These are phyloP conservation scores for Lepeophtheirus nordmannii DNA, from an alignment of 2,888 invertebrate species.

Conservation along the genomic window DNA sequence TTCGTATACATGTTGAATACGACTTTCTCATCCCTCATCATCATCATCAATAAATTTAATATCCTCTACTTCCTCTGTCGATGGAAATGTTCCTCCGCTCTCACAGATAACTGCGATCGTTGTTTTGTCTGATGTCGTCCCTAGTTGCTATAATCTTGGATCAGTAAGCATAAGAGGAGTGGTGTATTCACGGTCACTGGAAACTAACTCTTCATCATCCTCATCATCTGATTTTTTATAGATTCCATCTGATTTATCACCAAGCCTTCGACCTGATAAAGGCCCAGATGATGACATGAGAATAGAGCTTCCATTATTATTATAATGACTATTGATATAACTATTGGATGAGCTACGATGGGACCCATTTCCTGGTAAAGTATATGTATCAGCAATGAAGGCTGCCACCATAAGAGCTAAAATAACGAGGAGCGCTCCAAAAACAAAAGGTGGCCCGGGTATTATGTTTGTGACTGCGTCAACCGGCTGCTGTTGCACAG, in stretches of 20 bases:
- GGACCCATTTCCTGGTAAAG: not conserved
- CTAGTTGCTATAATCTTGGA: conserved; percentile 1
- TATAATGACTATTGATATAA: not conserved
- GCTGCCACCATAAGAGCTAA: conserved; percentile 69
- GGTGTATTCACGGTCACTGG: not conserved
- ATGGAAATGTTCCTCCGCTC: not conserved
- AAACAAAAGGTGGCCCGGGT: conserved; percentile 95
- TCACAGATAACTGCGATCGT: not conserved
- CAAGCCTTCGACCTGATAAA: not conserved
- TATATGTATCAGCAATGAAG: conserved; percentile 35
- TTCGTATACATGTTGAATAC: not conserved
- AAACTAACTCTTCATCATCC: not conserved
- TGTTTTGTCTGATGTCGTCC: not conserved
- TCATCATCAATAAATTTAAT: not conserved
- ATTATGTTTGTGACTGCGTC: conserved; percentile 46
- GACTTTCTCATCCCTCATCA: not conserved
- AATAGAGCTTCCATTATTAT: not conserved
- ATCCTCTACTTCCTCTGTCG: not conserved
- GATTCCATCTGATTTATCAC: not conserved
- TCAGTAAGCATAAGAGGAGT: not conserved
- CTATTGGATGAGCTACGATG: not conserved
- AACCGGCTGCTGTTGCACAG: not conserved
- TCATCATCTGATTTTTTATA: not conserved
- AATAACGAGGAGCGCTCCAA: conserved; percentile 89
- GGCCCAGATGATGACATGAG: not conserved